Evolutionary conservation across 2,113 vertebrate species (phyloP).

Genomic region (Ivindomyrus marchei): DNA sequence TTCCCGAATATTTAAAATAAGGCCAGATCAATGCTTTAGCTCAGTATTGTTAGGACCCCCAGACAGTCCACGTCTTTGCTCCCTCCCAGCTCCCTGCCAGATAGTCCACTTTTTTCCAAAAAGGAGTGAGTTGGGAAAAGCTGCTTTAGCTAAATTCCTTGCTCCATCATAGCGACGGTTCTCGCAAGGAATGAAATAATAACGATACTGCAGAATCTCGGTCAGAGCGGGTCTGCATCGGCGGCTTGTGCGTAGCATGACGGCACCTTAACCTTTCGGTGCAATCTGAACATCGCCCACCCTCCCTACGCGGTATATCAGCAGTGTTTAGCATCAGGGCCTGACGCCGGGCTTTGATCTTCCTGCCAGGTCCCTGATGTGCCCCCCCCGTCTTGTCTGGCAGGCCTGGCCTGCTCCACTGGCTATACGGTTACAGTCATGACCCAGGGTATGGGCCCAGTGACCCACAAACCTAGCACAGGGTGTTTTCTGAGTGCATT

Average conservation of each 20-base stretch:
- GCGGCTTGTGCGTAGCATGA: constrained; percentile 27
- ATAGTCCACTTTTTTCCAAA: not conserved
- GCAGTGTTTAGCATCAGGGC: constrained; percentile 55
- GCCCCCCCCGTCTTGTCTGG: constrained; percentile 40
- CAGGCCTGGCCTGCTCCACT: constrained; percentile 38
- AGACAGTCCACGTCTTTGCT: too few relatives aligned
- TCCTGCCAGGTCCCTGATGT: constrained; percentile 46
- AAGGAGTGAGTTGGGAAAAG: not conserved
- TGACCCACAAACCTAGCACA: constrained; percentile 20
- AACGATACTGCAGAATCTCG: not conserved
- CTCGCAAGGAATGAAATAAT: not conserved
- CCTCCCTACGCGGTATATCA: constrained; percentile 44
- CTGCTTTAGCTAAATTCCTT: not conserved
- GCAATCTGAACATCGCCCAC: constrained; percentile 38
- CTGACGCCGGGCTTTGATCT: constrained; percentile 50
- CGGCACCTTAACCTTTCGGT: constrained; percentile 40
- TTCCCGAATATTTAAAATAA: not conserved
- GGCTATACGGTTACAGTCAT: constrained; percentile 48
- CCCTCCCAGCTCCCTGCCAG: too few relatives aligned
- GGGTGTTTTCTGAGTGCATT: not conserved
- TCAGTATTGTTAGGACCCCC: not conserved
- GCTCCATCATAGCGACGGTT: not conserved
- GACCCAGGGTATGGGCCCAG: constrained; percentile 4
- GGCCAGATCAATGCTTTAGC: not conserved
- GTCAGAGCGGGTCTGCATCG: constrained; percentile 20